phyloP scores from a whole-genome alignment of 2,113 vertebrate species.

The Apodemus sylvaticus region DNA sequence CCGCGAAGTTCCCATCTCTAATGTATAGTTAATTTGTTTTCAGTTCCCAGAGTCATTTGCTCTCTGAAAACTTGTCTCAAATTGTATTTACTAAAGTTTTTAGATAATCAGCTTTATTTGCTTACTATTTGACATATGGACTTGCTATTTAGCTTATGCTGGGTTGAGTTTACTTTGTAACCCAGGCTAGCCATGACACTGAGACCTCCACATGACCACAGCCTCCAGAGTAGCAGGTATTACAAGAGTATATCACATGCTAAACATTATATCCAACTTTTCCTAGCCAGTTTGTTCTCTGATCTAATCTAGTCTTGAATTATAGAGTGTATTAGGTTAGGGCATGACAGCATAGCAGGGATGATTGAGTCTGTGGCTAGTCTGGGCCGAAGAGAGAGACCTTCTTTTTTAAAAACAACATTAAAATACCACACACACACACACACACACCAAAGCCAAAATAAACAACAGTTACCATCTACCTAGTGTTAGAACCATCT shows the following conservation, averaged over 20 bases:
- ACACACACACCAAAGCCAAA: background rate
- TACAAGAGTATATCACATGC: background rate
- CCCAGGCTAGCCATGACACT: background rate
- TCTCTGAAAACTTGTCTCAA: background rate
- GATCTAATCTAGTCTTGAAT: background rate
- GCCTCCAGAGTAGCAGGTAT: background rate
- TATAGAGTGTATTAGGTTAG: background rate
- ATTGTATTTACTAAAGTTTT: background rate
- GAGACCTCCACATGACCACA: background rate
- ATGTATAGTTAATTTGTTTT: background rate
- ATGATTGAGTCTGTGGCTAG: background rate
- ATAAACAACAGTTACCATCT: background rate
- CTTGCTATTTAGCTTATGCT: background rate
- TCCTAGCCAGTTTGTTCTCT: conserved; percentile 12
- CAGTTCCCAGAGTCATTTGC: background rate
- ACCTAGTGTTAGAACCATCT: background rate
- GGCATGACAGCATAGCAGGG: background rate
- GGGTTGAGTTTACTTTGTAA: background rate
- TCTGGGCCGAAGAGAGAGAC: background rate
- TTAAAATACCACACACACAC: too few species aligned
- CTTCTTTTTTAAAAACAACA: background rate
- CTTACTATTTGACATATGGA: background rate
- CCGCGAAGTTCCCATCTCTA: background rate
- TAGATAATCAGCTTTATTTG: background rate
- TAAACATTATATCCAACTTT: background rate